Base-by-base conservation (phyloP, 1,140 invertebrate genomes). In the Drosophila tristis region DNA sequence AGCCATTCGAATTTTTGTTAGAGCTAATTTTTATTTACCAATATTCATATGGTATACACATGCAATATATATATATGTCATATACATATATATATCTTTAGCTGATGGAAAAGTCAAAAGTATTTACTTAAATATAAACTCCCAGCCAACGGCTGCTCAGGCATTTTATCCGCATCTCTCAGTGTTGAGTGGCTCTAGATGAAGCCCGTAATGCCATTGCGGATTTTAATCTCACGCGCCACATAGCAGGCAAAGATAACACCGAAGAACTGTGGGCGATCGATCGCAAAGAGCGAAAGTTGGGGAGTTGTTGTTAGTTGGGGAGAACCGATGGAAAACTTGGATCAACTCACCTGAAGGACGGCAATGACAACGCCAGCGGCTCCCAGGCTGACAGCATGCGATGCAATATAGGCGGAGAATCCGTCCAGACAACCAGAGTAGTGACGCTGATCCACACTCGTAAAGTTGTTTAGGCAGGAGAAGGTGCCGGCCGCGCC, bases 351-450 rank as follows among this genome's bases (percentile, higher is more conserved):
- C 25, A 96, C 96, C 95, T 96, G 96, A 68, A 97, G 90, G 35
- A 96, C 92, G 15, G 96, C 96, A 58, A 97, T 94, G 11, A 95
- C 95, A 55, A 97, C 93, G 23, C 95, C 97, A 76, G 96, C 94
- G 0, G 95, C 94, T 2, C 96, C 96, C 25, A 97, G 93, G 66
- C 95, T 94, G 1, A 94, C 91, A 0, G 96, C 96, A 76, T 97
- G 96, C 0, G 92, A 90, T 51, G 94, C 92, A 29, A 97, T 94
- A 82, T 94, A 95, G 9, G 92, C 44, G 1, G 94, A 93, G 57
- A 97, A 94, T 6, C 93, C 93, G 0, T 78, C 61, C 0, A 95
- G 91, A 73, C 97, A 97, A 5, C 96, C 31, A 7, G 39, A 0
- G 23, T 15, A 0, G 63, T 20, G 90, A 55, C 81, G 29, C 13